phyloP scores from a whole-genome alignment of 2,888 invertebrate genomes.

The Leptinotarsa peninsularis region DNA sequence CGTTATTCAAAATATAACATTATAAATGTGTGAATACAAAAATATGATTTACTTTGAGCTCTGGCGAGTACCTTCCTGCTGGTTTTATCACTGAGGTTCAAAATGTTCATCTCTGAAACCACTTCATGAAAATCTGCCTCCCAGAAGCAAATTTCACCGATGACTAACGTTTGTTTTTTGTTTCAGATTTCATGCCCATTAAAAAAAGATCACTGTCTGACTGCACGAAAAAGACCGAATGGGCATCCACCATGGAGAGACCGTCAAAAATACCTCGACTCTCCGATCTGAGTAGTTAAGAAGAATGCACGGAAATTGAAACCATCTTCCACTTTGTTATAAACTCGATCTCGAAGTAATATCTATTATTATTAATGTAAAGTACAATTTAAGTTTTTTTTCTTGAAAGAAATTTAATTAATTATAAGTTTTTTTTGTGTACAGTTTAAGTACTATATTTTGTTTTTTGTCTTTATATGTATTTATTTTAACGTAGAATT shows the following conservation, averaged over 20 bases:
- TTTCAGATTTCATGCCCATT: constrained; percentile 77
- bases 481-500: constrained; percentile 51
- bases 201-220: constrained; percentile 70
- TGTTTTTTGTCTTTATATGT: constrained; percentile 57
- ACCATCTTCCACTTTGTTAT: constrained; percentile 56
- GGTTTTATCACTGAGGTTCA: no score
- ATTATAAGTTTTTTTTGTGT: constrained; percentile 53
- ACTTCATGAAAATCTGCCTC: no score
- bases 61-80: no score
- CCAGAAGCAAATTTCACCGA: no score
- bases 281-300: constrained; percentile 55
- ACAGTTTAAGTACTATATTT: constrained; percentile 56
- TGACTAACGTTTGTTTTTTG: constrained; percentile 52
- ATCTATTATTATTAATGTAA: constrained; percentile 53
- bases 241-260: constrained; percentile 60
- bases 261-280: constrained; percentile 66
- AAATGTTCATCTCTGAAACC: no score
- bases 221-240: constrained; percentile 57
- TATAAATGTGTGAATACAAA: no score
- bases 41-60: no score
- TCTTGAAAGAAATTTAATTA: constrained; percentile 56
- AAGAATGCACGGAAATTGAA: constrained; percentile 26
- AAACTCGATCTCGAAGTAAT: constrained; percentile 57
- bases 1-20: no score
- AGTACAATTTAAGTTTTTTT: constrained; percentile 59